phyloP scores from a whole-genome alignment of 2,113 vertebrate species.

The Ctenodactylus gundi region DNA sequence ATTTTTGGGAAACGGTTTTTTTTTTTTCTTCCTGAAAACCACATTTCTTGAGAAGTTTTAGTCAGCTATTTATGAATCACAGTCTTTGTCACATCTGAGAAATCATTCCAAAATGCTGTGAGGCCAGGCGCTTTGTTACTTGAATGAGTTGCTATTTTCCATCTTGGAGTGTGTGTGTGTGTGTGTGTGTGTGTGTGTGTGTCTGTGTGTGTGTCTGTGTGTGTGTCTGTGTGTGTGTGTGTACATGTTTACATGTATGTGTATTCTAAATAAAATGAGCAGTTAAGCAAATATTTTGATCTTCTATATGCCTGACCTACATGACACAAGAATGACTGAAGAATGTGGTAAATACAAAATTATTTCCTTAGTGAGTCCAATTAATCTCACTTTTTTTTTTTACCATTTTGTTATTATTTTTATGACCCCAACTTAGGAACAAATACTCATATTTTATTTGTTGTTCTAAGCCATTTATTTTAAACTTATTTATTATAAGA shows the following conservation, averaged over 20 bases:
- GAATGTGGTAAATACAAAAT: slow-evolving; percentile 19
- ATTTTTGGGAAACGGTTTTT: slow-evolving; percentile 38
- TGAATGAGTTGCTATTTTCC: background rate
- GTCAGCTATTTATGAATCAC: background rate
- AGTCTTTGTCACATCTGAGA: background rate
- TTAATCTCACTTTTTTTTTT: background rate
- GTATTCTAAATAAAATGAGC: slow-evolving; percentile 31
- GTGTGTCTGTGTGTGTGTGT: background rate
- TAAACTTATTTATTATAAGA: background rate
- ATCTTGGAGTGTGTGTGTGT: too few relatives aligned
- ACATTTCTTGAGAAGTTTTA: background rate
- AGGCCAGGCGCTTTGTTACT: background rate
- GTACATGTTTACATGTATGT: background rate
- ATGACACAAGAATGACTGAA: background rate
- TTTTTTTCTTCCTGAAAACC: slow-evolving; percentile 6
- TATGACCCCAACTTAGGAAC: background rate
- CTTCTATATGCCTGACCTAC: background rate
- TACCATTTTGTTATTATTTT: slow-evolving; percentile 2
- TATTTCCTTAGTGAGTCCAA: background rate
- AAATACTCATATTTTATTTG: background rate
- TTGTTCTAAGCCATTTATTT: background rate
- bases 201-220: background rate
- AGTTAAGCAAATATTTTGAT: background rate
- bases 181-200: too few relatives aligned
- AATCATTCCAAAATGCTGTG: slow-evolving; percentile 17